Percentiles rank a stretch among this genome's conserved stretches.
Conservation (phyloP, 2,888 invertebrate genomes). For the Limnephilus marmoratus region DNA sequence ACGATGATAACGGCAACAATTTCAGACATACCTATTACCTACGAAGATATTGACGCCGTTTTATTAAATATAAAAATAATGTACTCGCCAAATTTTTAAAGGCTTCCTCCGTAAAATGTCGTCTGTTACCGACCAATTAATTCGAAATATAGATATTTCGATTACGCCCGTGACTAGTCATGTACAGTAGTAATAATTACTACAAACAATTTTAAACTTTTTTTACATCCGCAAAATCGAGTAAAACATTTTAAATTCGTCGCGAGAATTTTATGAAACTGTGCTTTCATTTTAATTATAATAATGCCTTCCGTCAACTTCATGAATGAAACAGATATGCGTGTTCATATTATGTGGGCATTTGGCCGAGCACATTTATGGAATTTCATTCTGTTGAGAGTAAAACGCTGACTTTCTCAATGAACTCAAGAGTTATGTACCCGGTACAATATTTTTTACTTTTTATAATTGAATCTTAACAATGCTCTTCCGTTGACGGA, state of each 20-base stretch:
- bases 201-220: background rate
- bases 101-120: too few relatives aligned
- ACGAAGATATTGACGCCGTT: too few relatives aligned
- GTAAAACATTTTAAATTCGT: background rate
- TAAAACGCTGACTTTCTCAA: conserved; percentile 15
- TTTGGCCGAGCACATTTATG: background rate
- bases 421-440: background rate
- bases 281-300: conserved; percentile 12
- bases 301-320: background rate
- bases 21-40: too few relatives aligned
- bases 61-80: too few relatives aligned
- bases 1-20: too few relatives aligned
- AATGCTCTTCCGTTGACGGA: conserved; percentile 59
- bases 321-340: conserved; percentile 9
- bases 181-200: background rate
- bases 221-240: background rate
- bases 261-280: background rate
- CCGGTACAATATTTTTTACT: background rate
- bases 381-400: conserved; percentile 21
- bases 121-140: too few relatives aligned
- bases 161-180: too few relatives aligned
- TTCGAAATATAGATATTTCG: background rate
- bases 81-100: too few relatives aligned
- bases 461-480: conserved; percentile 40
- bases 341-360: background rate